phyloP scores from a whole-genome alignment of 2,888 invertebrate species.

The Eumerus sabulonum region DNA sequence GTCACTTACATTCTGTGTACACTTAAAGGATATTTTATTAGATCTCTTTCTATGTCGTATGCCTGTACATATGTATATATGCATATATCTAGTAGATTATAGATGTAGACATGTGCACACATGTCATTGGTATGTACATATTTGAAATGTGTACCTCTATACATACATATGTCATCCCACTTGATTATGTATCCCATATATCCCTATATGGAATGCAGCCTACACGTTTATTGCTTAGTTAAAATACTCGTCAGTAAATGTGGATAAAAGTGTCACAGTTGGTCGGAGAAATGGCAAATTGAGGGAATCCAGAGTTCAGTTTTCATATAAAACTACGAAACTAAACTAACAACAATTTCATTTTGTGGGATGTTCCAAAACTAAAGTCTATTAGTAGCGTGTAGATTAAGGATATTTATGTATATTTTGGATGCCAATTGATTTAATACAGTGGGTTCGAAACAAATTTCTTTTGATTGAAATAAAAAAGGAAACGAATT shows the following conservation, averaged over 20 bases:
- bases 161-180: not conserved
- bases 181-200: not conserved
- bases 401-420: too few relatives aligned
- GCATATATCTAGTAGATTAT: constrained; percentile 4
- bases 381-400: too few relatives aligned
- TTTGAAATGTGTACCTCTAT: too few relatives aligned
- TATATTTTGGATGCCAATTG: too few relatives aligned
- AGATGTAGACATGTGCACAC: not conserved
- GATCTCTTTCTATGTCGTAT: constrained; percentile 5
- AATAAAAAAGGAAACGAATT: too few relatives aligned
- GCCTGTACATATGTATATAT: not conserved
- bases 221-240: not conserved
- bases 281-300: constrained; percentile 9
- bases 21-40: constrained; percentile 31
- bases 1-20: constrained; percentile 30
- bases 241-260: constrained; percentile 5
- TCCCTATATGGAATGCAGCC: constrained; percentile 7
- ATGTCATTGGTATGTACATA: constrained; percentile 2
- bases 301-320: constrained; percentile 28
- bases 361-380: too few relatives aligned
- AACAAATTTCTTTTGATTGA: too few relatives aligned
- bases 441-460: too few relatives aligned
- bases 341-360: too few relatives aligned
- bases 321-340: too few relatives aligned
- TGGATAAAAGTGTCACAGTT: constrained; percentile 31